These are phyloP conservation scores for Stichopus horrens DNA, from an alignment of 53 echinoderm and acorn worm species.

Conservation along the genomic window DNA sequence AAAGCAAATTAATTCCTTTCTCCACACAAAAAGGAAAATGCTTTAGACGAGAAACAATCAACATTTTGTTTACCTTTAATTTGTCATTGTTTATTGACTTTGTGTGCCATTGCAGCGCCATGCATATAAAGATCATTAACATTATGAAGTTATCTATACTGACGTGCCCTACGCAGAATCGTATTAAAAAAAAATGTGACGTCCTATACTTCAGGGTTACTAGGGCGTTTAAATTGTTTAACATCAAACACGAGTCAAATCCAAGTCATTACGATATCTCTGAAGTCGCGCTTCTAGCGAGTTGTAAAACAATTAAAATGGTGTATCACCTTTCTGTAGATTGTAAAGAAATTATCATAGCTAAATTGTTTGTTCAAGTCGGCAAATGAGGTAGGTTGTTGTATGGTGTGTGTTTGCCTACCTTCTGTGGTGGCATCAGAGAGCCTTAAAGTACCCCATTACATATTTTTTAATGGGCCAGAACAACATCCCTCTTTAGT, in stretches of 20 bases:
- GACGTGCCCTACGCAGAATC: too few species aligned
- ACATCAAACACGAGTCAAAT: not conserved
- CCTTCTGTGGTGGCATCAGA: slow-evolving; percentile 27
- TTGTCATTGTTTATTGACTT: too few species aligned
- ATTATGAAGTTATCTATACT: too few species aligned
- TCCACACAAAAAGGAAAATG: too few species aligned
- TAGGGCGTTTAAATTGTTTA: not conserved
- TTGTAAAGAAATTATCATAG: slow-evolving; percentile 39
- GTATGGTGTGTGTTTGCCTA: slow-evolving; percentile 17
- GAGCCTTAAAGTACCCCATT: slow-evolving; percentile 31
- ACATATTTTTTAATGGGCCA: slow-evolving; percentile 14
- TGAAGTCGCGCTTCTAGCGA: slow-evolving; percentile 27
- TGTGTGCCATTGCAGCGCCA: too few species aligned
- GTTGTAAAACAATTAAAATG: slow-evolving; percentile 52
- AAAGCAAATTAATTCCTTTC: too few species aligned
- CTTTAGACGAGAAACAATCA: too few species aligned
- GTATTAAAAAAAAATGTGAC: too few species aligned
- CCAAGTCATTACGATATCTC: slow-evolving; percentile 19
- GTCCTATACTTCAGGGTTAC: slow-evolving; percentile 2
- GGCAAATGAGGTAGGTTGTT: slow-evolving; percentile 12
- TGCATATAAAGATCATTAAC: too few species aligned
- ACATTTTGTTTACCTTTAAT: too few species aligned
- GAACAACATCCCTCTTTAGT: not conserved
- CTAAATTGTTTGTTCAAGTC: slow-evolving; percentile 31
- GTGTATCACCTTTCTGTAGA: slow-evolving; percentile 43